Conservation (phyloP, 2,113 vertebrate species). For the Taxidea taxus region DNA sequence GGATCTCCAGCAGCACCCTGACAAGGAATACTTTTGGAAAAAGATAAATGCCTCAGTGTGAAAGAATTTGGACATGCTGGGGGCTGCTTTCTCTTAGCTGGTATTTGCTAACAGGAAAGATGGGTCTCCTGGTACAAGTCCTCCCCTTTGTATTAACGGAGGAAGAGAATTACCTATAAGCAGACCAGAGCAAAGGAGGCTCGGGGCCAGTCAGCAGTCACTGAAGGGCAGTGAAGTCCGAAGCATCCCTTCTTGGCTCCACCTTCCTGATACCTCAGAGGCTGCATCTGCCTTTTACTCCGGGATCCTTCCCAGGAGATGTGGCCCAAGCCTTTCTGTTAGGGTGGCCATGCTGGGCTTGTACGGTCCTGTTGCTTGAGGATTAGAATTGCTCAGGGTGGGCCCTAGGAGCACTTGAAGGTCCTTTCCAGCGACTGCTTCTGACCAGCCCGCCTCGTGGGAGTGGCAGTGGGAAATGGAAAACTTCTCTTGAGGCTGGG, state of each 20-base stretch:
- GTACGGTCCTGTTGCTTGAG: not conserved
- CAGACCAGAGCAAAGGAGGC: not conserved
- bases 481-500: not conserved
- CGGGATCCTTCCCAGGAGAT: not conserved
- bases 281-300: not conserved
- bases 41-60: not conserved
- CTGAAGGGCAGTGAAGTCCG: not conserved
- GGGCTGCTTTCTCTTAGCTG: not conserved
- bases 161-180: not conserved
- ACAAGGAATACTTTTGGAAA: not conserved
- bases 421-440: not conserved
- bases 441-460: not conserved
- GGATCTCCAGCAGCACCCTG: not conserved
- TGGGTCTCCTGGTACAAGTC: not conserved
- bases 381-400: not conserved
- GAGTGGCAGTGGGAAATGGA: not conserved
- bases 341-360: not conserved
- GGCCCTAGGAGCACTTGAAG: not conserved
- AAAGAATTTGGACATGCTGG: not conserved
- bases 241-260: not conserved
- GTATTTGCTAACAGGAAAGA: not conserved
- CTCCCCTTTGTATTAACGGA: not conserved
- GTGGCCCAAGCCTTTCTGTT: rapidly evolving
- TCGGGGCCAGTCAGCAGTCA: not conserved
- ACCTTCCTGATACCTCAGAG: not conserved